Percentiles rank a stretch among this genome's conserved stretches.
These are phyloP conservation scores for Drosophila takahashii DNA, from an alignment of 1,140 invertebrate genomes.

Conservation along the genomic window DNA sequence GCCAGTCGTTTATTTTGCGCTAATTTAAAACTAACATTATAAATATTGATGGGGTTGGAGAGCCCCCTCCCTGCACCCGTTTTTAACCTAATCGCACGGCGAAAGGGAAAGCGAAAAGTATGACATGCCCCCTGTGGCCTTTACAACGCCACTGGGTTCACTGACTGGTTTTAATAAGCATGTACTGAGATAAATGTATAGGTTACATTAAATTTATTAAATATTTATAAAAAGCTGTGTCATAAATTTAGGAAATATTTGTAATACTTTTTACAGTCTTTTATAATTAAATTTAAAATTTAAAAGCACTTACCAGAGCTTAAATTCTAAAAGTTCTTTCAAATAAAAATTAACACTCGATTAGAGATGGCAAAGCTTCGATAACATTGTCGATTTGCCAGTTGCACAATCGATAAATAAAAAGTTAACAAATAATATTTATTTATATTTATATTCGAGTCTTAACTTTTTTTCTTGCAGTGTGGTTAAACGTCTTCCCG, in stretches of 20 bases:
- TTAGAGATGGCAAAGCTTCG: too few relatives aligned
- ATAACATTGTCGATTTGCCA: too few relatives aligned
- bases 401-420: too few relatives aligned
- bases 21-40: slow-evolving; percentile 83
- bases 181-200: slow-evolving; percentile 7
- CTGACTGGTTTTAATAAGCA: slow-evolving; percentile 76
- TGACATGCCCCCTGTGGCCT: slow-evolving; percentile 75
- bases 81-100: slow-evolving; percentile 47
- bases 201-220: neutral
- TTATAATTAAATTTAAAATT: too few relatives aligned
- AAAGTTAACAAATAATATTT: too few relatives aligned
- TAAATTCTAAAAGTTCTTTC: too few relatives aligned
- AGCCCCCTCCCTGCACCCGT: neutral
- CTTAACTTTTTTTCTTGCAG: neutral
- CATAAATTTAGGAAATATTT: too few relatives aligned
- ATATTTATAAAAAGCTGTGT: neutral
- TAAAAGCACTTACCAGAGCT: too few relatives aligned
- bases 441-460: neutral
- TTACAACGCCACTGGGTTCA: slow-evolving; percentile 52
- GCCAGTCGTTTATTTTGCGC: slow-evolving; percentile 71
- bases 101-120: slow-evolving; percentile 77
- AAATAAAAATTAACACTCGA: too few relatives aligned
- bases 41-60: slow-evolving; percentile 63
- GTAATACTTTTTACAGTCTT: too few relatives aligned
- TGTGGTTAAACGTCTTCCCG: slow-evolving; percentile 71